phyloP scores from a whole-genome alignment of 2,113 vertebrate species.

The Neoarius graeffei region DNA sequence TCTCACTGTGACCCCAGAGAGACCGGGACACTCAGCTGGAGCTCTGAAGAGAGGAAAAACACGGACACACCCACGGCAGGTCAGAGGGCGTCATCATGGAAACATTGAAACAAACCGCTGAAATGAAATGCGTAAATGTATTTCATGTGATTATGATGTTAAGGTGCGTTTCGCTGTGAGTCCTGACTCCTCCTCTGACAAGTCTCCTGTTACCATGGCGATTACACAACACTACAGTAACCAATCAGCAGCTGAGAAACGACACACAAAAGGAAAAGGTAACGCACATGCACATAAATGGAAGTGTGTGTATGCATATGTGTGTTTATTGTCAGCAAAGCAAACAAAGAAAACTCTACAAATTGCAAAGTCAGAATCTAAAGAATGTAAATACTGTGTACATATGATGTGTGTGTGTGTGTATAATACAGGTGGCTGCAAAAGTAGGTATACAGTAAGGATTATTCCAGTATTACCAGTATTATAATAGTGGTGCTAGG shows the following conservation, averaged over 20 bases:
- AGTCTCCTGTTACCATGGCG: slow-evolving; percentile 22
- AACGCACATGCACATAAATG: background rate
- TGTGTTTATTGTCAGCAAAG: background rate
- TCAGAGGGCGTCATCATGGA: background rate
- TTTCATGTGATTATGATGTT: slow-evolving; percentile 4
- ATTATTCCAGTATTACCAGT: no score
- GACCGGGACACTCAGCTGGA: background rate
- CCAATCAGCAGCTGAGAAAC: slow-evolving; percentile 1
- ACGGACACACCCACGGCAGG: slow-evolving; percentile 11
- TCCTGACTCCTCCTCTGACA: slow-evolving; percentile 29
- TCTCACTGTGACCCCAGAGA: slow-evolving; percentile 40
- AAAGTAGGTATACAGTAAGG: no score
- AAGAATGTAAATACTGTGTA: no score
- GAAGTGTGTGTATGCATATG: background rate
- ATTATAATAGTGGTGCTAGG: no score
- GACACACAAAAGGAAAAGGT: slow-evolving; percentile 37
- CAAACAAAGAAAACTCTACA: no score
- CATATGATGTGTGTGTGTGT: no score
- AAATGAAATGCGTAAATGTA: background rate
- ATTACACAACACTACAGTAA: slow-evolving; percentile 37
- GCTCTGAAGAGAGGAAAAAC: background rate
- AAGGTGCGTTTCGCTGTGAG: slow-evolving; percentile 59
- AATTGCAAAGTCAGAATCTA: no score
- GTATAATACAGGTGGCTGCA: no score
- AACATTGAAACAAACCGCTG: background rate